These are phyloP conservation scores for Enteromius argenteus DNA, from an alignment of 2,797 vertebrate genomes.

Conservation along the genomic window DNA sequence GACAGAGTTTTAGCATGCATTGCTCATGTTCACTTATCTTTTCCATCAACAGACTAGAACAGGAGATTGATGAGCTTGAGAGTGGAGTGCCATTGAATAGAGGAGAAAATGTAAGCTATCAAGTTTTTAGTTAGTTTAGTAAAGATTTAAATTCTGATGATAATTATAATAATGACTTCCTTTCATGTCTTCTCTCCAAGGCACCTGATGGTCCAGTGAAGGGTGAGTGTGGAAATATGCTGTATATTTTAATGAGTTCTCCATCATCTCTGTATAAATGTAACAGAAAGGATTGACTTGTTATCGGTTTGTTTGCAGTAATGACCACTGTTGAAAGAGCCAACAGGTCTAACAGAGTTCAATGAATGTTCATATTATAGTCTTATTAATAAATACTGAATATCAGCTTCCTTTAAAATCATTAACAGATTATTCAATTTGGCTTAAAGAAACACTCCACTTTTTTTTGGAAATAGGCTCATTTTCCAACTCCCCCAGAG, in stretches of 20 bases:
- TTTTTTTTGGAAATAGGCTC: no score
- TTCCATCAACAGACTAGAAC: slow-evolving; percentile 83
- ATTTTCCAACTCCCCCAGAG: no score
- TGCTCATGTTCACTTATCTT: neutral
- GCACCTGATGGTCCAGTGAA: slow-evolving; percentile 48
- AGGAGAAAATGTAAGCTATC: slow-evolving; percentile 66
- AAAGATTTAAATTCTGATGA: neutral
- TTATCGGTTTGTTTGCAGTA: neutral
- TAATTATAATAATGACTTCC: neutral
- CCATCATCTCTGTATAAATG: neutral
- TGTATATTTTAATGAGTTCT: slow-evolving; percentile 4
- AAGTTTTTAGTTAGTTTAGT: neutral
- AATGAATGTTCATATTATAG: neutral
- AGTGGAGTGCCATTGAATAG: slow-evolving; percentile 75
- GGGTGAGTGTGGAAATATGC: slow-evolving; percentile 41
- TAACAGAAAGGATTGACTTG: neutral
- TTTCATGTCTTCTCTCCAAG: slow-evolving; percentile 42
- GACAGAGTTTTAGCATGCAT: neutral
- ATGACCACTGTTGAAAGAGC: slow-evolving; percentile 2
- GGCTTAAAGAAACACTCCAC: neutral
- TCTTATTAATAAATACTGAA: neutral
- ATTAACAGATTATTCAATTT: neutral
- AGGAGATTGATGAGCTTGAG: slow-evolving; percentile 91
- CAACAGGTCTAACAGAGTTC: neutral
- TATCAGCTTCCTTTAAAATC: neutral